These are phyloP conservation scores for Thinocorus orbignyianus DNA, from an alignment of 2,113 vertebrate species.

Conservation along the genomic window DNA sequence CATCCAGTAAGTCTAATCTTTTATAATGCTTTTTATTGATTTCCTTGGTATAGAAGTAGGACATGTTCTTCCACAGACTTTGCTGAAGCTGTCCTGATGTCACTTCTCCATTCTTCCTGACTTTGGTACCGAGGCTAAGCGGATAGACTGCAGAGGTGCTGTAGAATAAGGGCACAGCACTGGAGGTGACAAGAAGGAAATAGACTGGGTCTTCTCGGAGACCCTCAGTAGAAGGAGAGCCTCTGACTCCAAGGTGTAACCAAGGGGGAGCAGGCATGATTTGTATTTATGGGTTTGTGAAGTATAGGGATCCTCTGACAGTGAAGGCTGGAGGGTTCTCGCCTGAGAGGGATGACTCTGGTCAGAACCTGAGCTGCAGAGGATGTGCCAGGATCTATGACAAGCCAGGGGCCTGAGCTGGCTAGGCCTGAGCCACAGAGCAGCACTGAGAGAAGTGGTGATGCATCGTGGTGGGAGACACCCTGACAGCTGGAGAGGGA, in stretches of 20 bases:
- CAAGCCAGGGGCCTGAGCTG: not conserved
- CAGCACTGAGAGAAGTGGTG: not conserved
- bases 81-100: not conserved
- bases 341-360: not conserved
- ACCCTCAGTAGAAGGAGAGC: not conserved
- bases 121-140: not conserved
- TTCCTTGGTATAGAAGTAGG: not conserved
- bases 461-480: not conserved
- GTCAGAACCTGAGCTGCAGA: not conserved
- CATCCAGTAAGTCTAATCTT: not conserved
- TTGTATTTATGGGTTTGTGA: not conserved
- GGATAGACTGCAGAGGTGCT: not conserved
- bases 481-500: too few relatives aligned
- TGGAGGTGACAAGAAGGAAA: not conserved
- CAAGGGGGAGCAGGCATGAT: not conserved
- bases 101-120: not conserved
- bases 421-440: not conserved
- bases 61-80: not conserved
- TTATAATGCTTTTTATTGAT: slow-evolving; percentile 24
- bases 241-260: not conserved
- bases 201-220: not conserved
- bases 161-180: not conserved
- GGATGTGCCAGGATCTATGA: rapidly evolving
- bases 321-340: not conserved
- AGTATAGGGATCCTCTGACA: not conserved